These are phyloP conservation scores for Caenorhabditis tropicalis DNA, from an alignment of 1,140 invertebrate genomes.

Conservation along the genomic window DNA sequence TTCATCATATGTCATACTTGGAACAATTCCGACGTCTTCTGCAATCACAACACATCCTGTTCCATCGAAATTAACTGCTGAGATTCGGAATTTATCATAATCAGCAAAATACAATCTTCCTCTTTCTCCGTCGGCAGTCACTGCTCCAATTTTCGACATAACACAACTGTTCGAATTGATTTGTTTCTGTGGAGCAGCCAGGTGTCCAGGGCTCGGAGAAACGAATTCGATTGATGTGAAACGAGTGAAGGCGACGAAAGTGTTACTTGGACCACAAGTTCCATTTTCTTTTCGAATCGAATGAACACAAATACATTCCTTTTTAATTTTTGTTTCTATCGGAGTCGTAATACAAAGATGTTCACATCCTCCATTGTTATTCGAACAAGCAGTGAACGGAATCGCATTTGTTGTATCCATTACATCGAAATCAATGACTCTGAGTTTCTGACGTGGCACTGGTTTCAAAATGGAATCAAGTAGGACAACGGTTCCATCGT, in stretches of 20 bases:
- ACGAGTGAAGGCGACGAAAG: background rate
- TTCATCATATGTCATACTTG: conserved; percentile 82
- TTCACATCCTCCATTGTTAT: conserved; percentile 81
- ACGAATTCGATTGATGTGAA: conserved; percentile 31
- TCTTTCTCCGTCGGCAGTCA: background rate
- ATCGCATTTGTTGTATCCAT: background rate
- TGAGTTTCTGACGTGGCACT: background rate
- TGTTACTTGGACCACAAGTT: background rate
- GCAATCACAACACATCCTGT: conserved; percentile 12
- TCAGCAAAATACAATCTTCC: conserved; percentile 23
- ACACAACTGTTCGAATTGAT: background rate
- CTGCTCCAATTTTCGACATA: background rate
- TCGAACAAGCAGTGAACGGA: conserved; percentile 78
- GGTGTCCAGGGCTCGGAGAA: background rate
- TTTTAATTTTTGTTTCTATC: background rate
- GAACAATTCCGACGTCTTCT: conserved; percentile 78
- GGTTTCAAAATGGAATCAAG: background rate
- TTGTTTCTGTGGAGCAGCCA: background rate
- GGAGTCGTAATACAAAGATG: conserved; percentile 78
- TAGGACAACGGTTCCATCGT: background rate
- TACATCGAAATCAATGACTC: conserved; percentile 7
- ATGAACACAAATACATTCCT: conserved; percentile 30
- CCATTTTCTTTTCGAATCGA: background rate
- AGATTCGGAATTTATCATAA: conserved; percentile 29
- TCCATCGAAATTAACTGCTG: background rate